A percentile compares a stretch with the other conserved stretches of the same genome.
Conservation (phyloP, 2,888 invertebrate genomes). For the Drosophila neotestacea region DNA sequence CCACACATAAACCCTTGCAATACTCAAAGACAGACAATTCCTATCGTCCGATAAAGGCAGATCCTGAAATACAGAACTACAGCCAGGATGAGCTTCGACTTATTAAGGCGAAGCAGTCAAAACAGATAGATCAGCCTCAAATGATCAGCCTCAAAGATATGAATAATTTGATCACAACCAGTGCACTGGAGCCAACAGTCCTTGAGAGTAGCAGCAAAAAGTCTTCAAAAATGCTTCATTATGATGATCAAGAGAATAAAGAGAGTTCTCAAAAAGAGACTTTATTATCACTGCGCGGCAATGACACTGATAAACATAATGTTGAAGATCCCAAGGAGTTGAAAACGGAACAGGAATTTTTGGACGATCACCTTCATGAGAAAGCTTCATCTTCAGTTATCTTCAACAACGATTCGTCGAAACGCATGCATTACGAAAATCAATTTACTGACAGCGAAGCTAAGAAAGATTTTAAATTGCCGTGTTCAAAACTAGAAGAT, state of each 20-base stretch:
- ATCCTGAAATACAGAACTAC: not conserved
- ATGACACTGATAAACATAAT: not conserved
- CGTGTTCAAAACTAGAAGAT: constrained; percentile 1
- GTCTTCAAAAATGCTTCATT: not conserved
- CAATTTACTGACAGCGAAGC: not conserved
- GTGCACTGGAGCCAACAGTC: not conserved
- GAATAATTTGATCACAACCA: not conserved
- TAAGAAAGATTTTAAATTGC: not conserved
- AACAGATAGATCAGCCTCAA: not conserved
- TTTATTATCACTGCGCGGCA: not conserved
- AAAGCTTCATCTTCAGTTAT: not conserved
- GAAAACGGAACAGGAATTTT: not conserved
- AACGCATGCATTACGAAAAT: not conserved
- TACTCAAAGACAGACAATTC: constrained; percentile 9
- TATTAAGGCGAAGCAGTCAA: not conserved
- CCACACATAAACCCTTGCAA: constrained; percentile 2
- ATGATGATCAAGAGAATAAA: not conserved
- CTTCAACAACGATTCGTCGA: not conserved
- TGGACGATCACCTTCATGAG: constrained; percentile 11
- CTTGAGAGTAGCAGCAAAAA: not conserved
- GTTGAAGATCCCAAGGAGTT: constrained; percentile 8
- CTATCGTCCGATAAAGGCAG: not conserved
- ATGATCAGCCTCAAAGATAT: not conserved
- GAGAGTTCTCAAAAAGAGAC: not conserved
- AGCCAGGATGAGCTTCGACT: not conserved